Evolutionary conservation across 2,113 vertebrate genomes (phyloP).

Genomic region (Oceanites oceanicus): DNA sequence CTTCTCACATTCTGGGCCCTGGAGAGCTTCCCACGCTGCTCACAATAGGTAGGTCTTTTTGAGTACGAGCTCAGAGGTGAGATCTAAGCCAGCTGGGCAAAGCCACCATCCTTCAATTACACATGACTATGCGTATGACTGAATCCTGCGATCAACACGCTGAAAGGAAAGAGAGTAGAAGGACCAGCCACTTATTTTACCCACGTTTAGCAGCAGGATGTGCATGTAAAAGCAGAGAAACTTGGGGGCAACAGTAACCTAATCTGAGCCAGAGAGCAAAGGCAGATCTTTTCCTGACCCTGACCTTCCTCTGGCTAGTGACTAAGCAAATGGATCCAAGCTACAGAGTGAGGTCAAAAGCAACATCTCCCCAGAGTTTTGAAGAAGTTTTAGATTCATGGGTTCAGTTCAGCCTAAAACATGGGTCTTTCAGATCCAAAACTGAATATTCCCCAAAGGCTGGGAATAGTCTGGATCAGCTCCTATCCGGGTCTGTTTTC

Average conservation of each 20-base stretch:
- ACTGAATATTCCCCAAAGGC: not conserved
- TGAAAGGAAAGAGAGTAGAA: not conserved
- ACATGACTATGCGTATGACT: not conserved
- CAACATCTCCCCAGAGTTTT: not conserved
- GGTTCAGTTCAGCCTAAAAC: not conserved
- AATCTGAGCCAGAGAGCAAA: not conserved
- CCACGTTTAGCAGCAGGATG: not conserved
- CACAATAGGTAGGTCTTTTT: not conserved
- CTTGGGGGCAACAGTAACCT: not conserved
- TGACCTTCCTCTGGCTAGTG: not conserved
- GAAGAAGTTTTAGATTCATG: not conserved
- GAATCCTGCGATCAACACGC: not conserved
- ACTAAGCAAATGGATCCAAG: not conserved
- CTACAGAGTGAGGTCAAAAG: not conserved
- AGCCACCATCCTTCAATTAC: not conserved
- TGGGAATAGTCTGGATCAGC: not conserved
- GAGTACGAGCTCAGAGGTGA: not conserved
- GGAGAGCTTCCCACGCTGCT: not conserved
- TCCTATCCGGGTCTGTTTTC: not conserved
- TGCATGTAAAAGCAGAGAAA: not conserved
- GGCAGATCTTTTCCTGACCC: not conserved
- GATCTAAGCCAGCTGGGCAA: not conserved
- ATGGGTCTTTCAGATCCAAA: not conserved
- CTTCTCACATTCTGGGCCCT: not conserved
- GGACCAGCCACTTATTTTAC: not conserved